Evolutionary conservation across 2,113 vertebrate species (phyloP).

Genomic region (Ploceus nigricollis): DNA sequence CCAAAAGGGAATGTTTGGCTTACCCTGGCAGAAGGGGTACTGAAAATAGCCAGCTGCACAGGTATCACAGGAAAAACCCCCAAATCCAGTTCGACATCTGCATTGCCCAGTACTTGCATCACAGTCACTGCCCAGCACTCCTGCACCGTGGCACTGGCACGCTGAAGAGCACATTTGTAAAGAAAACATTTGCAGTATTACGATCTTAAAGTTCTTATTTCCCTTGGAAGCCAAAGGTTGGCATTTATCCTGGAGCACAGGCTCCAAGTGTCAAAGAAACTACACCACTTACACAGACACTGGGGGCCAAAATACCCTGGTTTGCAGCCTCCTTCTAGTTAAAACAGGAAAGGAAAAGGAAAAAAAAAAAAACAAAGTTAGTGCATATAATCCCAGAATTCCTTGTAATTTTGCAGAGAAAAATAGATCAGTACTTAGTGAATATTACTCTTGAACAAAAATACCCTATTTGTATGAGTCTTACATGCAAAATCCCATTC

Average conservation of each 20-base stretch:
- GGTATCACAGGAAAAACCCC: conserved; percentile 41
- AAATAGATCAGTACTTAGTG: background rate
- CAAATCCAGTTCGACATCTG: conserved; percentile 47
- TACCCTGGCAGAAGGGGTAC: conserved; percentile 65
- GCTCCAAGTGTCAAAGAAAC: background rate
- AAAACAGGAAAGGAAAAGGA: background rate
- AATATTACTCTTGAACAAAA: background rate
- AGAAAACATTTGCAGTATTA: background rate
- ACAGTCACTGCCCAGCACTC: background rate
- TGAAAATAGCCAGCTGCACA: conserved; percentile 48
- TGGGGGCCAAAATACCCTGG: conserved; percentile 72
- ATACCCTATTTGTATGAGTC: background rate
- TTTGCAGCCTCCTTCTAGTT: conserved; percentile 59
- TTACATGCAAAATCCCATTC: background rate
- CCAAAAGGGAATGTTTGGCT: background rate
- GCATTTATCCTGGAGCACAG: background rate
- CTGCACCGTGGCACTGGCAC: background rate
- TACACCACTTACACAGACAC: conserved; percentile 73
- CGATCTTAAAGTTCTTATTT: background rate
- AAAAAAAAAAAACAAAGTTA: background rate
- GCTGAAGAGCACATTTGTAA: conserved; percentile 3
- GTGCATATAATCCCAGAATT: background rate
- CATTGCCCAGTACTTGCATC: conserved; percentile 13
- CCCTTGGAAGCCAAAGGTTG: background rate
- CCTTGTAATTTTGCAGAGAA: background rate